These are phyloP conservation scores for Eriocheir sinensis DNA, from an alignment of 1,140 invertebrate species.

Conservation along the genomic window DNA sequence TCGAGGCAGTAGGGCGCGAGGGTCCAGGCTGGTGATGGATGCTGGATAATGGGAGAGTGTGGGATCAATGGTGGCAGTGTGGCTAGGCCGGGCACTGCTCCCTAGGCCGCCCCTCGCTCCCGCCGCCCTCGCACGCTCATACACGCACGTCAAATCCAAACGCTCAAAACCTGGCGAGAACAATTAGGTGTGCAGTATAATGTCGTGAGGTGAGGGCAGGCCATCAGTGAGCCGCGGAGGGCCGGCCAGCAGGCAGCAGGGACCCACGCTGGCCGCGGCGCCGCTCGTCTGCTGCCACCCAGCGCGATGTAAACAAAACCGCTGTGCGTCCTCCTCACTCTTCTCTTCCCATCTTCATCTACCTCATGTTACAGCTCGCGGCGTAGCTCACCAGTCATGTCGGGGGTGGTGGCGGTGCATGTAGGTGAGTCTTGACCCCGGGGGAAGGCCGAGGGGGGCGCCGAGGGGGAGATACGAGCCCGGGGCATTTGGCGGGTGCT, in stretches of 20 bases:
- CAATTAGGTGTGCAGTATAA: not conserved
- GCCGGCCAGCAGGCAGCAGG: not conserved
- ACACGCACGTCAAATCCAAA: not conserved
- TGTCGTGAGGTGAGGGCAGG: not conserved
- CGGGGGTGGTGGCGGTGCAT: constrained; percentile 74
- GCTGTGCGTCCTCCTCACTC: constrained; percentile 66
- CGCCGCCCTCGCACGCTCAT: constrained; percentile 13
- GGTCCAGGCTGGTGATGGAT: not conserved
- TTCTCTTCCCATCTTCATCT: constrained; percentile 73
- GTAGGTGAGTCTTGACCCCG: constrained; percentile 55
- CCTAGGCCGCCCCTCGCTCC: constrained; percentile 46
- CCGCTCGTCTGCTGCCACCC: constrained; percentile 60
- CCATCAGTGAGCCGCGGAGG: not conserved
- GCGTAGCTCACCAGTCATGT: constrained; percentile 72
- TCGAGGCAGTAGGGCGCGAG: not conserved
- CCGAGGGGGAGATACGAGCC: not conserved
- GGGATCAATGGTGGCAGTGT: constrained; percentile 63
- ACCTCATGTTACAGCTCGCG: constrained; percentile 74
- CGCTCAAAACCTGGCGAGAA: not conserved
- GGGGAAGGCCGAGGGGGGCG: not conserved
- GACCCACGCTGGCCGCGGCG: not conserved
- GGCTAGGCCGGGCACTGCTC: constrained; percentile 60
- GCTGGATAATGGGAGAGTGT: constrained; percentile 36
- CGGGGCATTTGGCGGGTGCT: constrained; percentile 51
- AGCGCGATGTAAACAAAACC: constrained; percentile 76